Conservation (phyloP, 2,888 invertebrate species). For the Cistogaster globosa region DNA sequence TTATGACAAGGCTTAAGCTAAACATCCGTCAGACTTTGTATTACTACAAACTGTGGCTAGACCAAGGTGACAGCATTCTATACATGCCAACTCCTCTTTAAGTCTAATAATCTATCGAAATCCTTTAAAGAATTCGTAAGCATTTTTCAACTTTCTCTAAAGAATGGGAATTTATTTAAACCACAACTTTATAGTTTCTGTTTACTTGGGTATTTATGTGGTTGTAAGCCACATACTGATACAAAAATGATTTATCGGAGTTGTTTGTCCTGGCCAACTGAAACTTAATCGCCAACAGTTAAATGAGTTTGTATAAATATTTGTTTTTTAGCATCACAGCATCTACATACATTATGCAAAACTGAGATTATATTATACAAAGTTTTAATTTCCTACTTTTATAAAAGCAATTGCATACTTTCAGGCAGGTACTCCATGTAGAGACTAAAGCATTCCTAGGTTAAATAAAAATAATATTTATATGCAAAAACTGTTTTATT, state of each 20-base stretch:
- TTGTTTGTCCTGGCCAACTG: neutral
- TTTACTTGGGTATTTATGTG: no score
- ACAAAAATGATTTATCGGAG: neutral
- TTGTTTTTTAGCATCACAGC: neutral
- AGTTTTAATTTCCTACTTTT: neutral
- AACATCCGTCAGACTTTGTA: no score
- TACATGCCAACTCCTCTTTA: no score
- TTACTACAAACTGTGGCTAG: no score
- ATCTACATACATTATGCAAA: neutral
- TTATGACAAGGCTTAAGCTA: no score
- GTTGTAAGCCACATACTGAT: slow-evolving; percentile 20
- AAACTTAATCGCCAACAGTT: neutral
- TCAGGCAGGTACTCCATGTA: neutral
- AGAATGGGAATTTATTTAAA: slow-evolving; percentile 13
- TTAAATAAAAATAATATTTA: neutral
- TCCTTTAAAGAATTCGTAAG: no score
- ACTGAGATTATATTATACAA: no score
- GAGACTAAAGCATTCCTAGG: neutral
- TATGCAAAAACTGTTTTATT: neutral
- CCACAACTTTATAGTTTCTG: neutral
- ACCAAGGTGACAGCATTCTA: no score
- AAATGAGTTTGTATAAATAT: neutral
- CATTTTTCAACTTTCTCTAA: neutral
- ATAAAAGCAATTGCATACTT: neutral
- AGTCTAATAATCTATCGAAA: no score